Conservation (phyloP, 2,113 vertebrate species). For the Chaetodon auriga region DNA sequence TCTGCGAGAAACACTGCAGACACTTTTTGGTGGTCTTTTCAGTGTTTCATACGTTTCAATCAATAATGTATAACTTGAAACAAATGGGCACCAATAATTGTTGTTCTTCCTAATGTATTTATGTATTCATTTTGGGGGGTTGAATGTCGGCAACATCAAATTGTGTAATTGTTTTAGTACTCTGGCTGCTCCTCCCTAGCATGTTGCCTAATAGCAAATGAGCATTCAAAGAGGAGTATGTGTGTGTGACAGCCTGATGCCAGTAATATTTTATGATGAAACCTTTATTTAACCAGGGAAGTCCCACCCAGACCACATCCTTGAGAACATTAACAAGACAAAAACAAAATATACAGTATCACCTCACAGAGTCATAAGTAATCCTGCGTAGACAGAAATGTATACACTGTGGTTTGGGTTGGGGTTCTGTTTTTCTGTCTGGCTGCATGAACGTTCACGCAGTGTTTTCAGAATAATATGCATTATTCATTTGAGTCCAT, state of each 20-base stretch:
- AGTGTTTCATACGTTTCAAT: neutral
- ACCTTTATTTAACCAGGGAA: too few species aligned
- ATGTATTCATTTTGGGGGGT: neutral
- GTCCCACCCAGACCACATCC: too few species aligned
- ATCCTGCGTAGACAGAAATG: too few species aligned
- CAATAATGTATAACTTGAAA: neutral
- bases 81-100: neutral
- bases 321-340: too few species aligned
- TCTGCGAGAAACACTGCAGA: neutral
- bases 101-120: neutral
- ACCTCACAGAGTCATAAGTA: too few species aligned
- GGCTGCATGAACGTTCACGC: neutral
- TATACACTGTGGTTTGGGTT: neutral
- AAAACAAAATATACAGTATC: too few species aligned
- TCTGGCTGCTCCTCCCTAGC: neutral
- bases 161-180: neutral
- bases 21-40: neutral
- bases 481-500: conserved; percentile 27
- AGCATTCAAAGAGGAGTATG: neutral
- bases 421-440: conserved; percentile 21
- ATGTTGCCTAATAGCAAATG: neutral
- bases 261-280: neutral
- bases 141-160: neutral
- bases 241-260: neutral
- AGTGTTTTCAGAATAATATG: conserved; percentile 10